Evolutionary conservation across 1,140 invertebrate genomes (phyloP).

Genomic region (Formica selysi): DNA sequence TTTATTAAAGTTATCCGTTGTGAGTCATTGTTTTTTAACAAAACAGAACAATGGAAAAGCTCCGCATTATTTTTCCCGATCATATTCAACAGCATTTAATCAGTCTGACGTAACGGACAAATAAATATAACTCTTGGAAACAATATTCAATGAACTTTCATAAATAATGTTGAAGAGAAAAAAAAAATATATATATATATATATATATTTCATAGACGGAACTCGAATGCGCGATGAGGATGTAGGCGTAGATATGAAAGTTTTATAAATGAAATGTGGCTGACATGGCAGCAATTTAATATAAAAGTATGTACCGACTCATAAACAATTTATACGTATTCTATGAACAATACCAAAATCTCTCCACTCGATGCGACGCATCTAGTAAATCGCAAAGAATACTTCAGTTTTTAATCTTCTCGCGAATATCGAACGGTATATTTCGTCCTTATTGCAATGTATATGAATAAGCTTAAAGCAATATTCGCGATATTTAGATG

Average conservation of each 20-base stretch:
- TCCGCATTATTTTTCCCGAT: constrained; percentile 6
- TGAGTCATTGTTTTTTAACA: constrained; percentile 26
- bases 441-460: not conserved
- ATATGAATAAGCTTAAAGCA: not conserved
- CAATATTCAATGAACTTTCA: constrained; percentile 39
- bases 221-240: constrained; percentile 9
- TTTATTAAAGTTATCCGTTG: not conserved
- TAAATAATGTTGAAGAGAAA: constrained; percentile 5
- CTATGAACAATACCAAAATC: not conserved
- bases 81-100: constrained; percentile 3
- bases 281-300: constrained; percentile 24
- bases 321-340: constrained; percentile 33
- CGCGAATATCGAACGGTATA: not conserved
- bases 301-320: not conserved
- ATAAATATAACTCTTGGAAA: constrained; percentile 14
- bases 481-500: not conserved
- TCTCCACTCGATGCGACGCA: not conserved
- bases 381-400: no score
- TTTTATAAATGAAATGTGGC: constrained; percentile 51
- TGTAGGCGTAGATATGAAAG: constrained; percentile 36
- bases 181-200: no score
- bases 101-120: not conserved
- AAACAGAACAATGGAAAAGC: not conserved
- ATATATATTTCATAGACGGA: constrained; percentile 22
- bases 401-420: constrained; percentile 19